Evolutionary conservation across 2,113 vertebrate species (phyloP).

Genomic region (Etheostoma spectabile): DNA sequence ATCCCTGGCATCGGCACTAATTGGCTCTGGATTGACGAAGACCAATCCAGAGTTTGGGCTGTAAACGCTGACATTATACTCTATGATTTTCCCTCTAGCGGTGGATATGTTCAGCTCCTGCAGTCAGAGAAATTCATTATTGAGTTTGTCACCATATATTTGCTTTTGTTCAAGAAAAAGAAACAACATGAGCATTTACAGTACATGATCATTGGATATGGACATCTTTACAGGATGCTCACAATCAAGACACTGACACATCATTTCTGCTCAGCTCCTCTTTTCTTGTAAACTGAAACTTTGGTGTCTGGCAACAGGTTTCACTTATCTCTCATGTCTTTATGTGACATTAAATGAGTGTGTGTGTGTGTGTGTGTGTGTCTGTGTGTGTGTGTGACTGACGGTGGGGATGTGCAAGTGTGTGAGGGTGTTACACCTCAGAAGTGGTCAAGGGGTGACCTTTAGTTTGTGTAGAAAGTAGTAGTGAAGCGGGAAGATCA

Average conservation of each 20-base stretch:
- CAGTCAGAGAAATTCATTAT: conserved; percentile 14
- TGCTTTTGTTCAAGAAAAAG: not conserved
- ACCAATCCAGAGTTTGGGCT: not conserved
- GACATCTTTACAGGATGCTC: not conserved
- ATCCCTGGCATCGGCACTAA: conserved; percentile 11
- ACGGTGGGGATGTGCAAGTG: not conserved
- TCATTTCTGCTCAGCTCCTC: conserved; percentile 77
- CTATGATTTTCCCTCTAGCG: conserved; percentile 75
- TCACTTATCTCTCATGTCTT: conserved; percentile 59
- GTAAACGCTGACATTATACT: conserved; percentile 68
- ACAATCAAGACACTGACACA: conserved; percentile 18
- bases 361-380: conserved; percentile 19
- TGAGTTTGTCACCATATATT: not conserved
- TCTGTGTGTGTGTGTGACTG: conserved; percentile 26
- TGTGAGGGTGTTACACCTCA: conserved; percentile 23
- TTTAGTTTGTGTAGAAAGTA: conserved; percentile 55
- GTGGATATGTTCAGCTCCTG: conserved; percentile 67
- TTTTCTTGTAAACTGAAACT: conserved; percentile 84
- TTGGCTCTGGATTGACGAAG: not conserved
- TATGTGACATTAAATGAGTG: conserved; percentile 32
- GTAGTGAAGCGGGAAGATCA: conserved; percentile 31
- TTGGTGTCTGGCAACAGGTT: conserved; percentile 62
- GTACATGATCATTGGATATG: not conserved
- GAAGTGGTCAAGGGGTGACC: conserved; percentile 66
- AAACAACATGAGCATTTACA: not conserved